These are phyloP conservation scores for Epinotia demarniana DNA, from an alignment of 2,888 invertebrate genomes.

Conservation along the genomic window DNA sequence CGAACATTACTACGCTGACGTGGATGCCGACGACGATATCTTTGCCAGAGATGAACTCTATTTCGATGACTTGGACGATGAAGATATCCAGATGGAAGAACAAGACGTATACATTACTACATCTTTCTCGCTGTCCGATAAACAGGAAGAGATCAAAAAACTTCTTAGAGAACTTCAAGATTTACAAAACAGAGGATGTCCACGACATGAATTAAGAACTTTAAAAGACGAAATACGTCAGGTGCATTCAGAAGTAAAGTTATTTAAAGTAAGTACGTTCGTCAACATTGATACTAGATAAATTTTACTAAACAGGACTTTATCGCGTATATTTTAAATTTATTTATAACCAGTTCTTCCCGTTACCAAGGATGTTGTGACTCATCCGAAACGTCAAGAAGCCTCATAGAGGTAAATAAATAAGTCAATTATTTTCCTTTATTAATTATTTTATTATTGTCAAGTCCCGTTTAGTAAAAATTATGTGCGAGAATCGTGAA, in stretches of 20 bases:
- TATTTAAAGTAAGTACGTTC: conserved; percentile 59
- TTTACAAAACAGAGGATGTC: neutral
- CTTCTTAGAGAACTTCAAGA: conserved; percentile 48
- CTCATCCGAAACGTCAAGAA: no score
- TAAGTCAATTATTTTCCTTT: no score
- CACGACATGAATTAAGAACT: conserved; percentile 46
- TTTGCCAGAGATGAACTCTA: conserved; percentile 52
- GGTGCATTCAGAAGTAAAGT: conserved; percentile 52
- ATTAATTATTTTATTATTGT: no score
- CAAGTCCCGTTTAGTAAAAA: no score
- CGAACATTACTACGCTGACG: conserved; percentile 47
- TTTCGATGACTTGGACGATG: conserved; percentile 58
- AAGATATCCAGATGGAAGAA: conserved; percentile 42
- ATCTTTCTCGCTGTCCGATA: conserved; percentile 55
- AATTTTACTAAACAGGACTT: neutral
- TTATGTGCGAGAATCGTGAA: no score
- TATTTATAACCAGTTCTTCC: neutral
- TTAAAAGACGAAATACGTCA: conserved; percentile 51
- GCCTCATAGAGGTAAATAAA: no score
- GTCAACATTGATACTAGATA: no score
- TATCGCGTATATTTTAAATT: neutral
- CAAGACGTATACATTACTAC: conserved; percentile 45
- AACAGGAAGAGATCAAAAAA: conserved; percentile 50
- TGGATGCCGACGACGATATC: conserved; percentile 51
- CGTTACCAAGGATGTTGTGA: no score